These are phyloP conservation scores for Calameuta idolon DNA, from an alignment of 2,888 invertebrate species.

Conservation along the genomic window DNA sequence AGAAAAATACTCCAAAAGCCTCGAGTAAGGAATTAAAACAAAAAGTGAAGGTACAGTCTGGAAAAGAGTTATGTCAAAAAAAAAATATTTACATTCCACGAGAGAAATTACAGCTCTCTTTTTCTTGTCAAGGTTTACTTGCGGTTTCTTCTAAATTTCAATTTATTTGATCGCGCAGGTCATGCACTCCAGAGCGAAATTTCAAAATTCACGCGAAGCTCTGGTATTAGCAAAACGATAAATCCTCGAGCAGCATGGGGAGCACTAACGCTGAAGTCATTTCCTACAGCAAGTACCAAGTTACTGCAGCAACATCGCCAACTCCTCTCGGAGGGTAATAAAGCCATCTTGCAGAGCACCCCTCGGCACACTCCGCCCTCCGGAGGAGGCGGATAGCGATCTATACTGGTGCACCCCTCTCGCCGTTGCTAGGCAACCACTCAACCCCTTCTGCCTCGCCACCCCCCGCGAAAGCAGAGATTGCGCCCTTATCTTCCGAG, in stretches of 20 bases:
- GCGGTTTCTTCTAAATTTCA: not conserved
- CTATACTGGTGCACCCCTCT: constrained; percentile 56
- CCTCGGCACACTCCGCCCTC: constrained; percentile 40
- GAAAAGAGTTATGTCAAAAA: not conserved
- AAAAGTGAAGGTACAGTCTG: not conserved
- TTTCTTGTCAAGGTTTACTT: not conserved
- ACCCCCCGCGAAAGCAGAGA: constrained; percentile 47
- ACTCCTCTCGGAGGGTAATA: constrained; percentile 43
- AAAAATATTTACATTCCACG: not conserved
- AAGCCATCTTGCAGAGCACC: constrained; percentile 63
- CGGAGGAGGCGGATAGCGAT: constrained; percentile 56
- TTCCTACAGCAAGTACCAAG: constrained; percentile 53
- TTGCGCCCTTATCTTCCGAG: constrained; percentile 59
- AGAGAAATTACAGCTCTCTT: not conserved
- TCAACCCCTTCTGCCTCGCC: constrained; percentile 49
- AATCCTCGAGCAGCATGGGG: constrained; percentile 35
- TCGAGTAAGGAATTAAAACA: not conserved
- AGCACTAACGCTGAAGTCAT: constrained; percentile 48
- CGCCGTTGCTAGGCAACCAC: constrained; percentile 60
- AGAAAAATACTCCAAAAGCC: not conserved
- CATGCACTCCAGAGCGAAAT: not conserved
- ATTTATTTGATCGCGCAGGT: not conserved
- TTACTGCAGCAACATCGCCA: constrained; percentile 54
- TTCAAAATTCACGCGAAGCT: not conserved
- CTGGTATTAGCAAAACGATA: constrained; percentile 47